phyloP scores from a whole-genome alignment of 2,797 vertebrate genomes.

The Acipenser oxyrinchus region DNA sequence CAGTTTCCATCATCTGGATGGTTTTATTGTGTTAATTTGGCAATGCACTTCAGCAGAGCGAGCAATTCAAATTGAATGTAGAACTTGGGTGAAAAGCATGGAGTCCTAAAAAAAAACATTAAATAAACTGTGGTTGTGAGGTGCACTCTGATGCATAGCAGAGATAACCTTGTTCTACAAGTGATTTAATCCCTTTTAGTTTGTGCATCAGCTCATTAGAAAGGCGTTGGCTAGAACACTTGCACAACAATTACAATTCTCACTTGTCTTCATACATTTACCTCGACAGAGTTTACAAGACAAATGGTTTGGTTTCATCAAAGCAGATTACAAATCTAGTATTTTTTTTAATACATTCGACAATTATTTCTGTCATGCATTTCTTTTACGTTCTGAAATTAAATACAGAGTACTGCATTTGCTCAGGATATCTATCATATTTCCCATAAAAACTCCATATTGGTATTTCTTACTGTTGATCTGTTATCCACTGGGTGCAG shows the following conservation, averaged over 20 bases:
- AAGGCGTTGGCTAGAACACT: constrained; percentile 25
- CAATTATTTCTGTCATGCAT: constrained; percentile 24
- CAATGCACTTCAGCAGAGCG: too few species aligned
- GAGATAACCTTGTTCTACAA: constrained; percentile 20
- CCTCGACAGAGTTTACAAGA: constrained; percentile 3
- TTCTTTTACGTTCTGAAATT: constrained; percentile 41
- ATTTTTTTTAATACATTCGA: constrained; percentile 2
- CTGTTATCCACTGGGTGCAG: too few species aligned
- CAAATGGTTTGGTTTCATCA: constrained; percentile 5
- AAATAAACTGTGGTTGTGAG: neutral
- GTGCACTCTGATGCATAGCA: neutral
- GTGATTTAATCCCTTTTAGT: constrained; percentile 33
- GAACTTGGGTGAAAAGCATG: too few species aligned
- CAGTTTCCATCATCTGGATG: too few species aligned
- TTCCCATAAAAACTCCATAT: too few species aligned
- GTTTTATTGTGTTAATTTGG: too few species aligned
- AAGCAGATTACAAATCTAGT: constrained; percentile 5
- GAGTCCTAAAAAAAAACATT: too few species aligned
- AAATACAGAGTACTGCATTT: constrained; percentile 40
- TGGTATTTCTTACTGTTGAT: too few species aligned
- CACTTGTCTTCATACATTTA: constrained; percentile 21
- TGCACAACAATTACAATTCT: constrained; percentile 24
- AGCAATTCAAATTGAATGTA: too few species aligned
- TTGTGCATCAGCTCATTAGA: constrained; percentile 30
- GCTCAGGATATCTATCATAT: constrained; percentile 29